Evolutionary conservation across 2,113 vertebrate species (phyloP), one percentile per base, ranked within the genome.

Genomic region (Larimichthys polyactis): DNA sequence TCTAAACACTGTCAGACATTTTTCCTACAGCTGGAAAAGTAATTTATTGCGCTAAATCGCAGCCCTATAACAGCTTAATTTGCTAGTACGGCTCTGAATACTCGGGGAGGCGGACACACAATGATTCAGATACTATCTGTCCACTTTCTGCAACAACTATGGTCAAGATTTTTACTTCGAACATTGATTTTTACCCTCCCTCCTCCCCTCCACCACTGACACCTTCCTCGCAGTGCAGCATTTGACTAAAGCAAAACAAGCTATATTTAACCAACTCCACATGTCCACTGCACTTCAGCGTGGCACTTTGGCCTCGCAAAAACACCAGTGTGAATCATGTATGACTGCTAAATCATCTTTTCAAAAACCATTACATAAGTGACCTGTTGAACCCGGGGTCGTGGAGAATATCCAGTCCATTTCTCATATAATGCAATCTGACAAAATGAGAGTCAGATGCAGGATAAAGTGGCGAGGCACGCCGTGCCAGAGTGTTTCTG

Each of bases 201-300:
- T 24, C 24, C 24, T 24, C 43, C 10, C 44, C 44, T 11, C 44
- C 52, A 57, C 67, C 27, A 19, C 44, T n/a, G 66, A 79, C 54
- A 77, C 71, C 55, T 66, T 76, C 71, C 73, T 57, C 64, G 54
- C 24, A 82, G 29, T 81, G 66, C 46, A 65, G 71, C 58, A 55
- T 84, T 72, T 57, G 36, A 84, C 73, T 19, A 64, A 59, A 78
- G 81, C 63, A 75, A 78, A 86, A 86, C 74, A 81, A 65, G 69
- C 78, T 89, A 87, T 84, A 89, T 87, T 89, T 84, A 87, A 76
- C 79, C 63, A 75, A 60, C 78, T 82, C 71, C 48, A 80, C 54
- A 3, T 81, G 84, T 85, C 58, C 63, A 60, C 27, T 60, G 65
- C 75, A 78, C 78, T 86, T 87, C 62, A 84, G 60, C 9, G 0